Evolutionary conservation across 2,113 vertebrate species (phyloP).

Genomic region (Heterotis niloticus): DNA sequence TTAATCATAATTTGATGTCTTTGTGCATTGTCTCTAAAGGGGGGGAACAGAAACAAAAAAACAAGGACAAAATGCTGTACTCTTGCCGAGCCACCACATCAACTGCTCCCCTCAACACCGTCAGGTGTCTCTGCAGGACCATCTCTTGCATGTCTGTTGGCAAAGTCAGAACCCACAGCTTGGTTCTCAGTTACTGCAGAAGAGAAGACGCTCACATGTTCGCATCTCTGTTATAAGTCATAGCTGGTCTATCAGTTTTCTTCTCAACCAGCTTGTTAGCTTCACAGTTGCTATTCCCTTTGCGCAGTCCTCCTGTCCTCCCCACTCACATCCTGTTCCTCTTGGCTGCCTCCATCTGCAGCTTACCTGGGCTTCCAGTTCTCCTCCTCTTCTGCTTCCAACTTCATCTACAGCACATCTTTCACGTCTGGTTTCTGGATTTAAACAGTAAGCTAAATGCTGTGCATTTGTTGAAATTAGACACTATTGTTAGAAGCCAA

Average conservation of each 20-base stretch:
- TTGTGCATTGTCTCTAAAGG: neutral
- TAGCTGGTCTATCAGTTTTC: neutral
- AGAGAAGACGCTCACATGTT: too few relatives aligned
- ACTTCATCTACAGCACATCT: neutral
- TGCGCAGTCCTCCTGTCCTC: neutral
- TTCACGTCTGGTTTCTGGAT: conserved; percentile 20
- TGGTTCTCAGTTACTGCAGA: too few relatives aligned
- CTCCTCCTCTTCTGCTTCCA: neutral
- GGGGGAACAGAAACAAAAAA: conserved; percentile 12
- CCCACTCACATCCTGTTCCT: neutral
- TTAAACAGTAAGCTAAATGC: conserved; percentile 1
- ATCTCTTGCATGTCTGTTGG: too few relatives aligned
- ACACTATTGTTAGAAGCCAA: conserved; percentile 22
- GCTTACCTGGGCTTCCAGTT: neutral
- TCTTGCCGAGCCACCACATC: neutral
- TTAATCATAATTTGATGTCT: conserved; percentile 18
- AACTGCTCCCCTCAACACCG: too few relatives aligned
- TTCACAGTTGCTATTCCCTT: neutral
- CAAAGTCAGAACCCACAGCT: too few relatives aligned
- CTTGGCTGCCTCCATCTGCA: neutral
- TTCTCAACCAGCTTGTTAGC: neutral
- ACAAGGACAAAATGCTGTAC: neutral
- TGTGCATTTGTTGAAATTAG: conserved; percentile 18
- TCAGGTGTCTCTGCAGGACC: too few relatives aligned
- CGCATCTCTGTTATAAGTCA: too few relatives aligned